Conservation (phyloP, 1,140 invertebrate species). For the Papilio polyxenes region DNA sequence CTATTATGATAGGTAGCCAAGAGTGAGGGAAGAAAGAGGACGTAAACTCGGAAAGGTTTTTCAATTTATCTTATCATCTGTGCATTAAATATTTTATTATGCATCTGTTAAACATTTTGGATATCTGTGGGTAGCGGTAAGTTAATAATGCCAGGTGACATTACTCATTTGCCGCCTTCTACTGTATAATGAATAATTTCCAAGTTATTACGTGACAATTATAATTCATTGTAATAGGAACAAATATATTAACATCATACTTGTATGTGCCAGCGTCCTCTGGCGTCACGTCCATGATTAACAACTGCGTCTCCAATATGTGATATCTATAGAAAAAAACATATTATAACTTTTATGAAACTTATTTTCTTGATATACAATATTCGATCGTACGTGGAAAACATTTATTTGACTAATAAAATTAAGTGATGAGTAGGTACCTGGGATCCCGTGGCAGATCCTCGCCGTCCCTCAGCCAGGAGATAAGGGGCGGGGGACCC, state of each 20-base stretch:
- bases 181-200: background rate
- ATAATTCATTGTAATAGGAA: background rate
- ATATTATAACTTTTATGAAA: background rate
- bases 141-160: no score
- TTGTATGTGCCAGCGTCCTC: constrained; percentile 77
- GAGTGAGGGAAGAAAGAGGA: background rate
- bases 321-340: constrained; percentile 60
- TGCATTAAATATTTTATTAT: no score
- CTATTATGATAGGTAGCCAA: background rate
- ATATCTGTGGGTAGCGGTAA: no score
- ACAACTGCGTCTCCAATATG: constrained; percentile 83
- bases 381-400: background rate
- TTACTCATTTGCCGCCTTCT: no score
- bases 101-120: no score
- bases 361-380: background rate
- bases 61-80: background rate
- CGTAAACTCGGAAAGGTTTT: background rate
- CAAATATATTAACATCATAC: background rate
- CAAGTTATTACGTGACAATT: background rate
- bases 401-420: no score
- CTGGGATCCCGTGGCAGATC: constrained; percentile 53
- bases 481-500: constrained; percentile 54
- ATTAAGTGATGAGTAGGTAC: constrained; percentile 38
- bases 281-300: constrained; percentile 85
- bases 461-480: constrained; percentile 61